These are phyloP conservation scores for Tipula helvola DNA, from an alignment of 2,888 invertebrate species.

Conservation along the genomic window DNA sequence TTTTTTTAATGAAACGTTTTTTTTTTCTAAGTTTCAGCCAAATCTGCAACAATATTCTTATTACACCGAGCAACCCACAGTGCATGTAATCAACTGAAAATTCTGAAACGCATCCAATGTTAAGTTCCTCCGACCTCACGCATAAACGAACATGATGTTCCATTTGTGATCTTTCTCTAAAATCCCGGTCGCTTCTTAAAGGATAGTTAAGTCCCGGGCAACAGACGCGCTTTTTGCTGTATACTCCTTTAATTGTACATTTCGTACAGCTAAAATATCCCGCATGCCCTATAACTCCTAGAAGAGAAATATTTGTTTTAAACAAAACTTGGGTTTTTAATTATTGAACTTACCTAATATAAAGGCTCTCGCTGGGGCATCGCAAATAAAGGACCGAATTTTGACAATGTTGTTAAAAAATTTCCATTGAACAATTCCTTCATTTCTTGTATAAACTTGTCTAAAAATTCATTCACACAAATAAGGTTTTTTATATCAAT, in stretches of 20 bases:
- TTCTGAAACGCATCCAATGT: constrained; percentile 11
- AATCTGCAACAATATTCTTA: constrained; percentile 16
- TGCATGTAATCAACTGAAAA: constrained; percentile 12
- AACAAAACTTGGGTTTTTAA: too few relatives aligned
- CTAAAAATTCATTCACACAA: too few relatives aligned
- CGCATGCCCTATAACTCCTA: too few relatives aligned
- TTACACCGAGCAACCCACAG: constrained; percentile 14
- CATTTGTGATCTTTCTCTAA: constrained; percentile 14
- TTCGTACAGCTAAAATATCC: too few relatives aligned
- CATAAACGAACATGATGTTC: constrained; percentile 14
- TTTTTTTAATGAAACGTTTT: not conserved
- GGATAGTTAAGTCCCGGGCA: constrained; percentile 11
- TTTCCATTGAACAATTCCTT: too few relatives aligned
- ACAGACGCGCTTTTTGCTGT: not conserved
- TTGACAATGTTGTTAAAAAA: too few relatives aligned
- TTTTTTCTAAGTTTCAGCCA: constrained; percentile 14
- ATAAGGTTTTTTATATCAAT: too few relatives aligned
- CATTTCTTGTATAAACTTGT: too few relatives aligned
- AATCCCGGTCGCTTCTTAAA: constrained; percentile 15
- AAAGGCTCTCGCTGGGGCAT: too few relatives aligned
- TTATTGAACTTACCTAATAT: too few relatives aligned
- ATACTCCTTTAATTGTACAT: constrained; percentile 16
- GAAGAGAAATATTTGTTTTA: too few relatives aligned
- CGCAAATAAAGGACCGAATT: too few relatives aligned
- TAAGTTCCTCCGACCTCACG: constrained; percentile 12